Evolutionary conservation across 2,113 vertebrate species (phyloP), one percentile per base, ranked within the genome.

Genomic region (Clarias magur): DNA sequence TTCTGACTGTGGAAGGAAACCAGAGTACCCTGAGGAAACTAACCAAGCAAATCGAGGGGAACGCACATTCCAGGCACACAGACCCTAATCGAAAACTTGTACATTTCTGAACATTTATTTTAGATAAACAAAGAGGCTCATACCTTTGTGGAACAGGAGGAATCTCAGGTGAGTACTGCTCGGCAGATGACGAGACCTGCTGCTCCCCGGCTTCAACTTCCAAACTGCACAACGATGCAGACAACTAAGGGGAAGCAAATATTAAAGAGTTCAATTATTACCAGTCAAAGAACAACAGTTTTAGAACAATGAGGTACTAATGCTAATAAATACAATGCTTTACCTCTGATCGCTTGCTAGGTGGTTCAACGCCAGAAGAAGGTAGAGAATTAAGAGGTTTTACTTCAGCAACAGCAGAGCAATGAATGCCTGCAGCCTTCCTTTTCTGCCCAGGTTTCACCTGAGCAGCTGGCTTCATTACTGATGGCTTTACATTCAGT

Each of bases 341-440:
- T 48, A 94, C 94, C 89, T 72, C 84, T 79, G 30, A 21, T 15
- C 56, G 86, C 73, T 85, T 92, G 84, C 76, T 60, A 0, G 30
- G 16, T 2, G 68, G 75, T 30, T 92, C 87, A 78, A 84, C 88
- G 27, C 13, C 78, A 0, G 78, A 48, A 12, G 87, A 80, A n/a
- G 93, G 19, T 15, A 91, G 2, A 54, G 93, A 82, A 85, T 92
- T 96, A 17, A 98, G 89, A 0, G 97, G 97, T 89, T 96, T 98
- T 63, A 99, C 97, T 1, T 96, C 97, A 4, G 96, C 97, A 23
- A 98, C 92, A 0, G 96, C 96, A n/a, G 96, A 96, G 1, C 94
- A 91, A 27, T 89, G 92, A 0, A 87, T 85, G 81, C 95, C 95
- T 0, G 89, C 65, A 0, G 92, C 92, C 85, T 94, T 98, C 9